Percentiles rank a stretch among this genome's conserved stretches.
phyloP scores from a whole-genome alignment of 1,140 invertebrate genomes.

The Drosophila tropicalis region DNA sequence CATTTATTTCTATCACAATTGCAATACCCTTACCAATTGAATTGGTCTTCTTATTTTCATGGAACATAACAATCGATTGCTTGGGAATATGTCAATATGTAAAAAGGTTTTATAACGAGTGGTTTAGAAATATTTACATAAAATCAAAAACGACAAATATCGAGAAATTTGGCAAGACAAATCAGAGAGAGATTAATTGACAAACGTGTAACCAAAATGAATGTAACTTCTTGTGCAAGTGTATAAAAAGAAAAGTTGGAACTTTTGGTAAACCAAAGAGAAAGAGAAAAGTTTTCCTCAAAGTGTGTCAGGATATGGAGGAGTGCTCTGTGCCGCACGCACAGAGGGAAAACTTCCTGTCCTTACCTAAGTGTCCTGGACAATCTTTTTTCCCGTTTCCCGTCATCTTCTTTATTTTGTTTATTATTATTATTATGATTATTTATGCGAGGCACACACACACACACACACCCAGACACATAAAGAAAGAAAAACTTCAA shows the following conservation, averaged over 20 bases:
- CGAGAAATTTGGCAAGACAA: too few relatives aligned
- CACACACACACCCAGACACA: neutral
- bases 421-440: conserved; percentile 49
- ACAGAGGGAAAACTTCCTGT: conserved; percentile 11
- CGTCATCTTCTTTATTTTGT: conserved; percentile 12
- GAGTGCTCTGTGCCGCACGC: neutral
- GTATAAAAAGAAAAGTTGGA: conserved; percentile 7
- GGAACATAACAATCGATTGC: too few relatives aligned
- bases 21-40: neutral
- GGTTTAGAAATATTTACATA: too few relatives aligned
- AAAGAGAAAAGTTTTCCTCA: conserved; percentile 8
- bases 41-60: neutral
- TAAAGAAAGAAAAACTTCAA: too few relatives aligned
- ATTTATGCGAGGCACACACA: conserved; percentile 54
- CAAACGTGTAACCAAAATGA: neutral
- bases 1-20: neutral
- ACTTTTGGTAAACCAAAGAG: conserved; percentile 2
- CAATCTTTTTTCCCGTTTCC: neutral
- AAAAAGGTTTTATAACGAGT: too few relatives aligned
- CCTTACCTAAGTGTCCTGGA: conserved; percentile 10
- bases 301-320: conserved; percentile 13
- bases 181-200: too few relatives aligned
- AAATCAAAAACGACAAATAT: too few relatives aligned
- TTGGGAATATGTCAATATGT: too few relatives aligned
- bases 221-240: neutral